Conservation (phyloP, 2,888 invertebrate species). For the Reticulitermes lucifugus region DNA sequence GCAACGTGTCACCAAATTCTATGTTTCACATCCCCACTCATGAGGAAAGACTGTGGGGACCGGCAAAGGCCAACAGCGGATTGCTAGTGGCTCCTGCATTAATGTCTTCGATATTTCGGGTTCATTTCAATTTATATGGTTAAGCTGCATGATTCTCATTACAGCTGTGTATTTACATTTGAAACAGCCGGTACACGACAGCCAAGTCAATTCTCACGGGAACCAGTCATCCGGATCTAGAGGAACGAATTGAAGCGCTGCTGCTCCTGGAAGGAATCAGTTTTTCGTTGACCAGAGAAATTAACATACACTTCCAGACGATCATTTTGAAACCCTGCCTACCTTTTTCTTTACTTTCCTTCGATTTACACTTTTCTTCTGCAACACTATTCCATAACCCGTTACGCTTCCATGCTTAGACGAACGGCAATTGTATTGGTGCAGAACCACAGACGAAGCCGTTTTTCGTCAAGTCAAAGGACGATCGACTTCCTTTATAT, state of each 20-base stretch:
- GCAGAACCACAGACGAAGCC: slow-evolving; percentile 15
- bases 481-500: slow-evolving; percentile 4
- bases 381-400: slow-evolving; percentile 1
- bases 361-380: not conserved
- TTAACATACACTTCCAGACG: not conserved
- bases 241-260: slow-evolving; percentile 45
- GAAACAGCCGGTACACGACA: no score
- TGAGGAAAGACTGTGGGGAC: no score
- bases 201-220: slow-evolving; percentile 42
- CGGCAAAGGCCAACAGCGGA: no score
- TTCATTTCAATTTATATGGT: no score
- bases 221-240: slow-evolving; percentile 43
- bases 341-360: slow-evolving; percentile 24
- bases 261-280: not conserved
- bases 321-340: not conserved
- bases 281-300: slow-evolving; percentile 7
- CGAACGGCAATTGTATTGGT: slow-evolving; percentile 4
- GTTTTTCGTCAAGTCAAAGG: not conserved
- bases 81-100: no score
- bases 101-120: no score
- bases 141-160: no score
- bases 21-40: no score
- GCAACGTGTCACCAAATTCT: no score
- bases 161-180: no score
- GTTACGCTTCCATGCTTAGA: slow-evolving; percentile 23